Evolutionary conservation across 1,140 invertebrate species (phyloP).

Genomic region (Drosophila kikkawai): DNA sequence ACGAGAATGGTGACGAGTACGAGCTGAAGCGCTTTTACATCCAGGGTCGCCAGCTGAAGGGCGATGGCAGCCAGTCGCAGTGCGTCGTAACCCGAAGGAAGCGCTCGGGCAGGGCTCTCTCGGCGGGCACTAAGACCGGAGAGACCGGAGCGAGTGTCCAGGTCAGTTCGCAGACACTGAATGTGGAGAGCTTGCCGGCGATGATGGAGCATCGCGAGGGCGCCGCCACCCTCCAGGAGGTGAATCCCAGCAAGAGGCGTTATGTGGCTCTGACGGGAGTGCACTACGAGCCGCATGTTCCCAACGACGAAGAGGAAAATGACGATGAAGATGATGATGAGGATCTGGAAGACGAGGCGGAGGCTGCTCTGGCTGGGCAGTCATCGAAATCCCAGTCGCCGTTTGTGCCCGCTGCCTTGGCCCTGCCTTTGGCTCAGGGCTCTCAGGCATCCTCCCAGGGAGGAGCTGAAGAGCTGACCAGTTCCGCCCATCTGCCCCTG

Average conservation of each 20-base stretch:
- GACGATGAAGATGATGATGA: slow-evolving; percentile 20
- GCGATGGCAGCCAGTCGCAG: slow-evolving; percentile 72
- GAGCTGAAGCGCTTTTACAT: slow-evolving; percentile 77
- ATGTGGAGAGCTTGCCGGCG: slow-evolving; percentile 16
- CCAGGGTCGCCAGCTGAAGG: slow-evolving; percentile 69
- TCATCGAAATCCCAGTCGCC: slow-evolving; percentile 5
- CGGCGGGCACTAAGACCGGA: neutral
- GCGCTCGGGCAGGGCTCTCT: slow-evolving; percentile 39
- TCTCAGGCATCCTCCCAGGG: neutral
- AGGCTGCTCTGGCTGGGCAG: slow-evolving; percentile 10
- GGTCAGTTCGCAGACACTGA: slow-evolving; percentile 58
- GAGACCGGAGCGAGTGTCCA: slow-evolving; percentile 5
- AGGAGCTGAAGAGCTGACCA: neutral
- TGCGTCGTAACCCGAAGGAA: slow-evolving; percentile 75
- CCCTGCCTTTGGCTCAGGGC: slow-evolving; percentile 33
- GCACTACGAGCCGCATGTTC: slow-evolving; percentile 37
- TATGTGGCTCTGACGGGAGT: slow-evolving; percentile 57
- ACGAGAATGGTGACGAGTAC: slow-evolving; percentile 78
- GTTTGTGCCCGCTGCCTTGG: slow-evolving; percentile 54
- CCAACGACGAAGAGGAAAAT: neutral
- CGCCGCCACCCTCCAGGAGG: neutral
- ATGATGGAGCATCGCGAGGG: slow-evolving; percentile 56
- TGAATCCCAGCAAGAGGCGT: slow-evolving; percentile 43
- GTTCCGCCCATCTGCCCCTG: slow-evolving; percentile 31
- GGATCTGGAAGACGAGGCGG: neutral